Percentiles rank a stretch among this genome's conserved stretches.
phyloP scores from a whole-genome alignment of 2,113 vertebrate species.

The Thamnaconus septentrionalis region DNA sequence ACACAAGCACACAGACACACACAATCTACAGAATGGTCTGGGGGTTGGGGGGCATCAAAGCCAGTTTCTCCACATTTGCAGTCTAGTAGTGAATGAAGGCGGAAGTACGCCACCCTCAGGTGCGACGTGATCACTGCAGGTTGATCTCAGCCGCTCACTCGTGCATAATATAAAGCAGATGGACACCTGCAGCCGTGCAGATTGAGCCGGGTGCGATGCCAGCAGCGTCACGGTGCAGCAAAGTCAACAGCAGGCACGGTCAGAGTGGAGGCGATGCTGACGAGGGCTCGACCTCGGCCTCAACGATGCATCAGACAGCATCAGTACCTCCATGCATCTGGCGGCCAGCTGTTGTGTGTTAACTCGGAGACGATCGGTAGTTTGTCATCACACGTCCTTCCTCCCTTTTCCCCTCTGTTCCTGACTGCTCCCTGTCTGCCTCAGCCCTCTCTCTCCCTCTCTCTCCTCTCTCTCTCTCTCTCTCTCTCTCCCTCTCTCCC shows the following conservation, averaged over 20 bases:
- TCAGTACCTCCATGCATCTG: constrained; percentile 27
- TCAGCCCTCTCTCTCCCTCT: constrained; percentile 2
- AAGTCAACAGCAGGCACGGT: too few species aligned
- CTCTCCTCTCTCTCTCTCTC: background rate
- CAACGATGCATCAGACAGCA: constrained; percentile 22
- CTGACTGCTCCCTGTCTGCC: background rate
- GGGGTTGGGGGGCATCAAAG: background rate
- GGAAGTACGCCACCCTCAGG: constrained; percentile 23
- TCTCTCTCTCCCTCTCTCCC: background rate
- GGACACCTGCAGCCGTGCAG: constrained; percentile 34
- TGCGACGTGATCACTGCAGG: constrained; percentile 38
- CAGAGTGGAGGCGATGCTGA: too few species aligned
- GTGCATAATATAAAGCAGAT: constrained; percentile 59
- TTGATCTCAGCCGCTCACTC: constrained; percentile 52
- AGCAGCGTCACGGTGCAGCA: background rate
- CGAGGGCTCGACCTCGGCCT: constrained; percentile 1
- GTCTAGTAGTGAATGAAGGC: constrained; percentile 31
- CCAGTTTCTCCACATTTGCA: background rate
- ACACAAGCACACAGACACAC: background rate
- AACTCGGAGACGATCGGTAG: background rate
- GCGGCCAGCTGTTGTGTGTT: constrained; percentile 13
- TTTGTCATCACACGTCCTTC: background rate
- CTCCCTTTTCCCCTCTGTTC: background rate
- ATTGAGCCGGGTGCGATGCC: background rate
- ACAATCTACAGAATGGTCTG: background rate